A percentile compares a stretch with the other conserved stretches of the same genome.
Conservation (phyloP, 2,888 invertebrate genomes). For the Acanthococcus lagerstroemiae region DNA sequence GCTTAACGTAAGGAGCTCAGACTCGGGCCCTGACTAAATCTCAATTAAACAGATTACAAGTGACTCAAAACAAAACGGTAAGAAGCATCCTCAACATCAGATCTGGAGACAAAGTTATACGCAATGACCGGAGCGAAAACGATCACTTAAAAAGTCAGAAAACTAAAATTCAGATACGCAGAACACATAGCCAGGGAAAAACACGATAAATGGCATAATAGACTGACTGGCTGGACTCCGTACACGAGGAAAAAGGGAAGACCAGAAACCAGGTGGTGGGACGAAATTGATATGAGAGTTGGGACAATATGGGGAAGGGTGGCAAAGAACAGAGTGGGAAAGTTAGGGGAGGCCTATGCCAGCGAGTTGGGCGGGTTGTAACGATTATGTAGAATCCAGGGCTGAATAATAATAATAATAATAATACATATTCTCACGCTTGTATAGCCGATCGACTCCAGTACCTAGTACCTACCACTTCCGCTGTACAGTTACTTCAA, state of each 20-base stretch:
- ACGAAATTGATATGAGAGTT: background rate
- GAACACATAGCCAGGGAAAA: background rate
- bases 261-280: background rate
- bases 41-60: background rate
- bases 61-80: background rate
- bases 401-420: too few relatives aligned
- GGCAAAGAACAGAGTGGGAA: background rate
- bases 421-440: too few relatives aligned
- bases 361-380: too few relatives aligned
- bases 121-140: background rate
- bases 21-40: background rate
- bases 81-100: background rate
- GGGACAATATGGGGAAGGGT: background rate
- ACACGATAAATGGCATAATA: too few relatives aligned
- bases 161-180: background rate
- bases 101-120: background rate
- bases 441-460: too few relatives aligned
- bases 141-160: background rate
- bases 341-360: too few relatives aligned
- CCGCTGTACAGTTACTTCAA: too few relatives aligned
- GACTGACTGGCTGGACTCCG: too few relatives aligned
- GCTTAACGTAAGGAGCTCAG: too few relatives aligned
- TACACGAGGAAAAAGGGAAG: too few relatives aligned
- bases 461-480: too few relatives aligned
- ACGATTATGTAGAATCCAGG: too few relatives aligned